Percentiles rank a stretch among this genome's conserved stretches.
phyloP scores from a whole-genome alignment of 2,888 invertebrate species.

The Crepidodera aurea region DNA sequence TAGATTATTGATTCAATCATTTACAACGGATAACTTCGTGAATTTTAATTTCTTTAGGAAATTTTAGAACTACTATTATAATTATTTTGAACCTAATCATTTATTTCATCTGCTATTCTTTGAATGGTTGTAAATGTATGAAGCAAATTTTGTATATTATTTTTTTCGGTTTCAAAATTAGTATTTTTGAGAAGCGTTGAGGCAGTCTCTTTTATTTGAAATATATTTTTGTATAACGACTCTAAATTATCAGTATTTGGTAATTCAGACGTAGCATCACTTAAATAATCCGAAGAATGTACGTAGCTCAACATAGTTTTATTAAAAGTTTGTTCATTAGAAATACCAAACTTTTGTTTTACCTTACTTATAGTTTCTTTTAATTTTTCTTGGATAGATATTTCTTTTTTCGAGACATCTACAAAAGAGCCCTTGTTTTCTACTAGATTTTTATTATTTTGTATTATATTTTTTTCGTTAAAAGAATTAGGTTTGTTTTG shows the following conservation, averaged over 20 bases:
- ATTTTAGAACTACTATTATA: no score
- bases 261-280: conserved; percentile 2
- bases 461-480: not conserved
- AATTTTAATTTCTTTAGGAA: no score
- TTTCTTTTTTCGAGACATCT: conserved; percentile 27
- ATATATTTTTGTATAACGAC: conserved; percentile 35
- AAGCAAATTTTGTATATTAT: conserved; percentile 32
- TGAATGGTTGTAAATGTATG: conserved; percentile 36
- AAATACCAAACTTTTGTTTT: conserved; percentile 27
- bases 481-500: not conserved
- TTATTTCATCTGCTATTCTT: conserved; percentile 31
- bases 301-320: not conserved
- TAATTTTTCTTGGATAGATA: conserved; percentile 33
- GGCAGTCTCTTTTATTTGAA: conserved; percentile 31
- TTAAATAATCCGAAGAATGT: conserved; percentile 1
- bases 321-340: not conserved
- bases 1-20: no score
- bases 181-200: conserved; percentile 19
- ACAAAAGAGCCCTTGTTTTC: not conserved
- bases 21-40: no score
- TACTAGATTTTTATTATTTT: not conserved
- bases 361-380: conserved; percentile 35
- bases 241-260: conserved; percentile 23
- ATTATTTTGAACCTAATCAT: no score
- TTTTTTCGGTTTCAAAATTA: conserved; percentile 25